Conservation (phyloP, 92 coral and sea anemone species). For the Siderastrea radians region DNA sequence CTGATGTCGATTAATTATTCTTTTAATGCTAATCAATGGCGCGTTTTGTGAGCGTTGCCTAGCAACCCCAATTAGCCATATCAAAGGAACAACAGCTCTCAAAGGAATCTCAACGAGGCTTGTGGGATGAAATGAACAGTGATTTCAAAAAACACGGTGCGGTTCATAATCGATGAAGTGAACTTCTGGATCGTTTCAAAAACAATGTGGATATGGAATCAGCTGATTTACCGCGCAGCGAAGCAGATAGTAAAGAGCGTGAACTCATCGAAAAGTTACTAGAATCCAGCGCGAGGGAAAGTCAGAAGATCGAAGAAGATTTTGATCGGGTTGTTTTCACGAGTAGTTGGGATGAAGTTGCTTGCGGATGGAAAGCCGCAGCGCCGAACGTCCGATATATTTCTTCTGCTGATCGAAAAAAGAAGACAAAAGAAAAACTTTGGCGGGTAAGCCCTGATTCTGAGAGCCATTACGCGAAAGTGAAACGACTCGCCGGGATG, state of each 20-base stretch:
- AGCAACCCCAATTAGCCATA: slow-evolving; percentile 35
- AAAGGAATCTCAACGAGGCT: slow-evolving; percentile 14
- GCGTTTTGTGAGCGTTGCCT: slow-evolving; percentile 26
- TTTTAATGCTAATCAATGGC: background rate
- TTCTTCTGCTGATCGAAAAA: slow-evolving; percentile 74
- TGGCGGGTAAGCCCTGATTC: slow-evolving; percentile 72
- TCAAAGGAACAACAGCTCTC: slow-evolving; percentile 12
- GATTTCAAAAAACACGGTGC: background rate
- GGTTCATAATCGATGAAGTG: background rate
- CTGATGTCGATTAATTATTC: background rate
- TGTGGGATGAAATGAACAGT: slow-evolving; percentile 6
- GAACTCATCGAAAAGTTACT: slow-evolving; percentile 33
- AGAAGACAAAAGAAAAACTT: slow-evolving; percentile 81
- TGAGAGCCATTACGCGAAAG: slow-evolving; percentile 82
- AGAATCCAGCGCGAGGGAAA: slow-evolving; percentile 38
- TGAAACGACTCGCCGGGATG: slow-evolving; percentile 86
- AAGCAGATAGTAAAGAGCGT: slow-evolving; percentile 5
- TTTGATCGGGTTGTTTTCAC: slow-evolving; percentile 71
- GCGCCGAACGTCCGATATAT: slow-evolving; percentile 80
- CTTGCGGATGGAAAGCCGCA: slow-evolving; percentile 83
- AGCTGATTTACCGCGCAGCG: slow-evolving; percentile 5
- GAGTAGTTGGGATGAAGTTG: slow-evolving; percentile 80
- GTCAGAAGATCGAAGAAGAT: slow-evolving; percentile 48
- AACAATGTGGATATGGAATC: slow-evolving; percentile 11
- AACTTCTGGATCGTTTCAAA: background rate